These are phyloP conservation scores for Denticeps clupeoides DNA, from an alignment of 2,797 vertebrate genomes.

Conservation along the genomic window DNA sequence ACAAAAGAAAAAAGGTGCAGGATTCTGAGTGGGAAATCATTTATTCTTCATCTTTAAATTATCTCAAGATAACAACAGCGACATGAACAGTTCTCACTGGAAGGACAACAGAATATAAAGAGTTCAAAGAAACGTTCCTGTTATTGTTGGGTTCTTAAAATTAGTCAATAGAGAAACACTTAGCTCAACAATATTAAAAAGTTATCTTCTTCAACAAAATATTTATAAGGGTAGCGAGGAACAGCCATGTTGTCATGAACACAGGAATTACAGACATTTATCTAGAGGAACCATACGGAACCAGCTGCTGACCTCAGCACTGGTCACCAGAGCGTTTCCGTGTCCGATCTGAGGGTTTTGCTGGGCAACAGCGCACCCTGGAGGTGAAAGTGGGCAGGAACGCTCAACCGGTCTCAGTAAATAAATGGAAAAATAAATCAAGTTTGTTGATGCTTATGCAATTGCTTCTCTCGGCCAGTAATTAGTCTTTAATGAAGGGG, in stretches of 20 bases:
- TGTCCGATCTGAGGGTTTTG: too few relatives aligned
- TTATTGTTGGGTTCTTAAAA: conserved; percentile 13
- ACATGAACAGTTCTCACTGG: conserved; percentile 35
- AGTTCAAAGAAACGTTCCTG: conserved; percentile 20
- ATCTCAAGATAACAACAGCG: conserved; percentile 36
- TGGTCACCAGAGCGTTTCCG: too few relatives aligned
- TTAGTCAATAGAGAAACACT: conserved; percentile 24
- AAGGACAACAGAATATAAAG: conserved; percentile 31
- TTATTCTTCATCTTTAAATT: conserved; percentile 34
- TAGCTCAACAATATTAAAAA: conserved; percentile 25
- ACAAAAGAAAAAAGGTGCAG: background rate
- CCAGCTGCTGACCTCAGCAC: too few relatives aligned
- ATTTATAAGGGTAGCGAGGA: conserved; percentile 18
- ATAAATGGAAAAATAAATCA: too few relatives aligned
- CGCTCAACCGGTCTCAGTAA: too few relatives aligned
- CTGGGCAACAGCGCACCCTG: too few relatives aligned
- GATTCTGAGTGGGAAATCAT: conserved; percentile 26
- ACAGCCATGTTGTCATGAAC: conserved; percentile 11
- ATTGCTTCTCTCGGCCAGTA: too few relatives aligned
- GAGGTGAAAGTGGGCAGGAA: too few relatives aligned
- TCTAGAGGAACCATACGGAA: background rate
- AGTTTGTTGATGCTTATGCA: too few relatives aligned
- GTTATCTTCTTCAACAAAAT: conserved; percentile 16
- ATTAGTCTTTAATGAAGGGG: too few relatives aligned
- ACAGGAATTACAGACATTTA: conserved; percentile 13